Percentiles rank a stretch among this genome's conserved stretches.
Conservation (phyloP, 1,140 invertebrate species). For the Cecropterus lyciades region DNA sequence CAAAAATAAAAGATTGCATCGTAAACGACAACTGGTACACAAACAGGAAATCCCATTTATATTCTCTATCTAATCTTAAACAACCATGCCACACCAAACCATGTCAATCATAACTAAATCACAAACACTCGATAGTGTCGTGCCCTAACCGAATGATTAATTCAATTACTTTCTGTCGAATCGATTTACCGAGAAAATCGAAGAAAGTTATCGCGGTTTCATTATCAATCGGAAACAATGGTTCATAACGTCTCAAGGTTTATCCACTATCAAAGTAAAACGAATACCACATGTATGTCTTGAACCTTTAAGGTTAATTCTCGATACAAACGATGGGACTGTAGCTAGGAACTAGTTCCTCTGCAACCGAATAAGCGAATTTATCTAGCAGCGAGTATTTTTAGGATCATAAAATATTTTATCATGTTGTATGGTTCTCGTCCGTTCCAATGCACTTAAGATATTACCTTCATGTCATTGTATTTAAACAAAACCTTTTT, state of each 20-base stretch:
- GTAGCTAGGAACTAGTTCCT: too few species aligned
- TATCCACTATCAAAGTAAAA: neutral
- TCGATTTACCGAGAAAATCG: slow-evolving; percentile 37
- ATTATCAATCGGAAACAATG: slow-evolving; percentile 33
- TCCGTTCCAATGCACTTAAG: too few species aligned
- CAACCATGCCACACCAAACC: too few species aligned
- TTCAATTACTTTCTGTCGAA: slow-evolving; percentile 26
- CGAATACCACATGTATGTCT: neutral
- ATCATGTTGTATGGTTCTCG: too few species aligned
- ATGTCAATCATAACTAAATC: neutral
- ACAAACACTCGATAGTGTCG: neutral
- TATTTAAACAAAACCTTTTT: too few species aligned
- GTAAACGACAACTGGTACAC: too few species aligned
- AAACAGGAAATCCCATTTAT: too few species aligned
- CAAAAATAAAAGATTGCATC: too few species aligned
- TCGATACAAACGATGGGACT: neutral
- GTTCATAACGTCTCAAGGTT: slow-evolving; percentile 9
- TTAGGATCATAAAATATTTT: too few species aligned
- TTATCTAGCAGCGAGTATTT: too few species aligned
- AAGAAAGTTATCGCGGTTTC: slow-evolving; percentile 33
- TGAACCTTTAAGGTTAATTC: neutral
- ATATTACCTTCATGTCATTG: too few species aligned
- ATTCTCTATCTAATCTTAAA: neutral
- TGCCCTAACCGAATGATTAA: slow-evolving; percentile 1
- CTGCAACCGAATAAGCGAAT: too few species aligned